Evolutionary conservation across 2,888 invertebrate genomes (phyloP).

Genomic region (Drosophila siamana): DNA sequence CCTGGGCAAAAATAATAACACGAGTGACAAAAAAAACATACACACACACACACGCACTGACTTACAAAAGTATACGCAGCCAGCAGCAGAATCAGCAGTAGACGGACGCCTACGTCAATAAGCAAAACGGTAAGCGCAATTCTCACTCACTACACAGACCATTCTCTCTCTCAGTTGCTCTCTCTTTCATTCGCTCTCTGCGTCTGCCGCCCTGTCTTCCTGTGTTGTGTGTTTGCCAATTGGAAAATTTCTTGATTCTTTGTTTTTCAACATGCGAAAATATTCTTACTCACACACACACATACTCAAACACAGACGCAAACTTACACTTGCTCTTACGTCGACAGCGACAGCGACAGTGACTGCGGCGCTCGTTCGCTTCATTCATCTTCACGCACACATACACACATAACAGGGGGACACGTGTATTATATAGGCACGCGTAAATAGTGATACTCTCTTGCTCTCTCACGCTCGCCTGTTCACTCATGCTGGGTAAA

Average conservation of each 20-base stretch:
- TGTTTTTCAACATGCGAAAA: constrained; percentile 60
- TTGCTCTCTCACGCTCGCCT: constrained; percentile 41
- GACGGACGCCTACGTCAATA: constrained; percentile 75
- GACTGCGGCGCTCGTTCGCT: constrained; percentile 41
- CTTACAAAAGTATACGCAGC: constrained; percentile 45
- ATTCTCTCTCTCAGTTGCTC: constrained; percentile 10
- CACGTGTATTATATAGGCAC: constrained; percentile 31
- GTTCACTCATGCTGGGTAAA: constrained; percentile 55
- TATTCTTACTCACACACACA: constrained; percentile 43
- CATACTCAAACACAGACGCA: constrained; percentile 47
- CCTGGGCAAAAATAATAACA: constrained; percentile 65
- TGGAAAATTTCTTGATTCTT: constrained; percentile 73
- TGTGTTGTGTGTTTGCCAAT: constrained; percentile 61
- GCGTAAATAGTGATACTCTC: constrained; percentile 55
- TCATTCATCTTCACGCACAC: constrained; percentile 71
- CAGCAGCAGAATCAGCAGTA: constrained; percentile 29
- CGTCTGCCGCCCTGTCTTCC: constrained; percentile 18
- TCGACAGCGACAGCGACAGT: constrained; percentile 26
- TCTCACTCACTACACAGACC: constrained; percentile 33
- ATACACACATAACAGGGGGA: constrained; percentile 33
- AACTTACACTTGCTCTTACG: constrained; percentile 67
- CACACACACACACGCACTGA: constrained; percentile 42
- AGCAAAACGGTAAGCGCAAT: constrained; percentile 74
- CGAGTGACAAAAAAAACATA: constrained; percentile 51
- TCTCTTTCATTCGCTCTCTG: constrained; percentile 6